These are phyloP conservation scores for Volucella inflata DNA, from an alignment of 2,888 invertebrate species.

Conservation along the genomic window DNA sequence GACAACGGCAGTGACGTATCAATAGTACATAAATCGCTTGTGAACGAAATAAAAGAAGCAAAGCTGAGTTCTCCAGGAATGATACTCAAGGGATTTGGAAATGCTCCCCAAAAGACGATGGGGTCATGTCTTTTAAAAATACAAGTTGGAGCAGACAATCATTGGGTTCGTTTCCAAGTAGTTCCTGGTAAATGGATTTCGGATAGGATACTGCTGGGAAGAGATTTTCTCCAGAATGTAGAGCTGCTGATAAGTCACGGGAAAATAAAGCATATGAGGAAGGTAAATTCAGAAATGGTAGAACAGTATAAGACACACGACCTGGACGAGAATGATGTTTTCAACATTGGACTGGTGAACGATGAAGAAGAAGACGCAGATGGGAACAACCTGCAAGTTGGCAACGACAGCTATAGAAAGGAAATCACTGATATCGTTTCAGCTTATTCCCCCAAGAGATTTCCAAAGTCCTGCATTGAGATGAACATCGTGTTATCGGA, in stretches of 20 bases:
- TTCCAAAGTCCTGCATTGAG: constrained; percentile 2
- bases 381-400: constrained; percentile 1
- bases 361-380: not conserved
- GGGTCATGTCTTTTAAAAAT: too few relatives aligned
- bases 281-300: not conserved
- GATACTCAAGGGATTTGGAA: too few relatives aligned
- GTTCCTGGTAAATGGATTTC: too few relatives aligned
- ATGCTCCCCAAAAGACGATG: too few relatives aligned
- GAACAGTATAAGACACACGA: not conserved
- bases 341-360: not conserved
- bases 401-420: not conserved
- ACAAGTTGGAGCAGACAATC: too few relatives aligned
- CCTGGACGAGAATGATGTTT: not conserved
- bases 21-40: too few relatives aligned
- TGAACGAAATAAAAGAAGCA: too few relatives aligned
- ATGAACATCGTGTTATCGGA: not conserved
- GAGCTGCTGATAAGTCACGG: not conserved
- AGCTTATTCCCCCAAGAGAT: not conserved
- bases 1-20: too few relatives aligned
- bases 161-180: too few relatives aligned
- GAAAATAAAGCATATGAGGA: constrained; percentile 1
- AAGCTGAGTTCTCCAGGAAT: too few relatives aligned
- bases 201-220: too few relatives aligned
- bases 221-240: too few relatives aligned
- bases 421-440: constrained; percentile 3